Conservation (phyloP, 37 sponge, comb jelly and placozoan genomes). For the Halichondria panicea region DNA sequence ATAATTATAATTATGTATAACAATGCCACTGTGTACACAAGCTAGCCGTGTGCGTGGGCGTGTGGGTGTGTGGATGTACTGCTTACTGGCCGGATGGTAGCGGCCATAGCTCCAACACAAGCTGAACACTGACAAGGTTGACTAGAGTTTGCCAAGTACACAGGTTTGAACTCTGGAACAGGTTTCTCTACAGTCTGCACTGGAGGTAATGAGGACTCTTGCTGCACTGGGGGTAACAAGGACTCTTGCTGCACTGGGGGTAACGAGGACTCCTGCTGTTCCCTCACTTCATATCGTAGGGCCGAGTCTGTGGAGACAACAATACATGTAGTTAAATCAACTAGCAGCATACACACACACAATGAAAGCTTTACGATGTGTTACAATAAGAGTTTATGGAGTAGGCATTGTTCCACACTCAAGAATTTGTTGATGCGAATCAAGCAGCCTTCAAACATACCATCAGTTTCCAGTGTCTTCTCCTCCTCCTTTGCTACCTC, state of each 20-base stretch:
- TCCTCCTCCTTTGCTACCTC: background rate
- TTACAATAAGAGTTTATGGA: too few species aligned
- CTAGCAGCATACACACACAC: too few species aligned
- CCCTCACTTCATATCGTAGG: slow-evolving; percentile 4
- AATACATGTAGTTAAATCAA: background rate
- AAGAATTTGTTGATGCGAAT: background rate
- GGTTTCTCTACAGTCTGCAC: background rate
- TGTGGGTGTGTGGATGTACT: background rate
- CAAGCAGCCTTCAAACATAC: background rate
- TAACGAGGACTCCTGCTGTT: slow-evolving; percentile 5
- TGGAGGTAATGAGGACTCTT: background rate
- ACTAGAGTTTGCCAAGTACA: slow-evolving; percentile 9
- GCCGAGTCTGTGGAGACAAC: slow-evolving; percentile 4
- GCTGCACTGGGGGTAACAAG: background rate
- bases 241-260: background rate
- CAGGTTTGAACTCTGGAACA: slow-evolving; percentile 15
- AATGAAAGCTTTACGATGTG: too few species aligned
- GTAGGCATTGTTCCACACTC: background rate
- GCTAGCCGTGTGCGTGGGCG: background rate
- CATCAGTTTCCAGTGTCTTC: background rate
- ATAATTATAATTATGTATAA: background rate
- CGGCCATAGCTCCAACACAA: slow-evolving; percentile 70
- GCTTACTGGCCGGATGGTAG: slow-evolving; percentile 47
- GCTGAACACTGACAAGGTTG: slow-evolving; percentile 71
- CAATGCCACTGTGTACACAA: background rate